Conservation (phyloP, 2,888 invertebrate genomes). For the Blastobasis adustella region DNA sequence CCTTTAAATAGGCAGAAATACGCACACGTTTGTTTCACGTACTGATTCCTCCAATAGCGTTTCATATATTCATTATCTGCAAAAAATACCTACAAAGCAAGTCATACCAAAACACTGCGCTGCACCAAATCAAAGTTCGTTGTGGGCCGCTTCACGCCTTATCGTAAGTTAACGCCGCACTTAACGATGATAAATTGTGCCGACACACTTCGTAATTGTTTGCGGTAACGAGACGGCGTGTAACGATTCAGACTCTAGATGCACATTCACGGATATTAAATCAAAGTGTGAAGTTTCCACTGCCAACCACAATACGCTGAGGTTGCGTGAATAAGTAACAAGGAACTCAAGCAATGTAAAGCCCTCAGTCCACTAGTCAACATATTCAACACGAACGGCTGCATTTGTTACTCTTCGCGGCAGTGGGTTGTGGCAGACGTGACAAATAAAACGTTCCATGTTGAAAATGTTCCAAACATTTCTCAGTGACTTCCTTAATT, state of each 20-base stretch:
- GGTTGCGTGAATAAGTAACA: constrained; percentile 50
- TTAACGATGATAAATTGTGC: background rate
- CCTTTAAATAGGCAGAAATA: no score
- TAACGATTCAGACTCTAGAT: background rate
- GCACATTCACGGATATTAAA: constrained; percentile 26
- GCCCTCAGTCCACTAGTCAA: constrained; percentile 19
- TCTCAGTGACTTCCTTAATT: no score
- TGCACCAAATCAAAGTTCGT: no score
- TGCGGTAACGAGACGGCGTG: background rate
- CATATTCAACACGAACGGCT: constrained; percentile 2
- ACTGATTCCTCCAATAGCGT: no score
- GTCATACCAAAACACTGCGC: no score
- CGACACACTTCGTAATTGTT: background rate
- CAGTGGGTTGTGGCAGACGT: background rate
- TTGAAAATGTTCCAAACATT: background rate
- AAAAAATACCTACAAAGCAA: no score
- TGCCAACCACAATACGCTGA: constrained; percentile 33
- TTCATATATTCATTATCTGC: no score
- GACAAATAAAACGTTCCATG: background rate
- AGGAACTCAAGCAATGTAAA: constrained; percentile 21
- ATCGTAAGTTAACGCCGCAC: no score
- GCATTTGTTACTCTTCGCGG: constrained; percentile 1
- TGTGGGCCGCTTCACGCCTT: no score
- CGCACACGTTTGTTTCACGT: no score
- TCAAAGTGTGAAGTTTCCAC: constrained; percentile 39